Base-by-base conservation (phyloP, 2,113 vertebrate species). In the Ariopsis seemanni region DNA sequence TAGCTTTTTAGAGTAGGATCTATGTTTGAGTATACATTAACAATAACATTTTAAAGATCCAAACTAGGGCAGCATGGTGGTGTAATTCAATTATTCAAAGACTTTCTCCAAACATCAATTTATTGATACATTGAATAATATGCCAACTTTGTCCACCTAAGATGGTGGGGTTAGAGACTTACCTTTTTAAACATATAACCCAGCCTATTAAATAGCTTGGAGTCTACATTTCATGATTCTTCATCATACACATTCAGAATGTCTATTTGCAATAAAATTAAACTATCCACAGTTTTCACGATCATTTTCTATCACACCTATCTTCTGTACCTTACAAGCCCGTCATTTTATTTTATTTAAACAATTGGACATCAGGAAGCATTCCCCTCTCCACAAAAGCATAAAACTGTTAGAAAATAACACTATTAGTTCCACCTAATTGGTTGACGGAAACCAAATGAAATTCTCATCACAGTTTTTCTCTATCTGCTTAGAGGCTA, bases 391-490 rank as follows among this genome's bases (percentile, higher is more conserved):
- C 57, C 25, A 80, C n/a, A 80, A 80, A 58, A 34, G 8, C 15
- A 60, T 42, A 81, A 42, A 60, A 55, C 6, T 79, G n/a, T 57
- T 79, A 7, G 25, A 79, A 79, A 81, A 58, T 60, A 60, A 81
- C 55, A 34, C 78, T 80, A 60, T 81, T 60, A 81, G 55, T 81
- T 79, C 53, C 53, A 57, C 25, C n/a, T 81, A 81, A 60, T 60
- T 42, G 27, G 18, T 81, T 81, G n/a, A 4, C 27, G 6, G 27
- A 81, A 81, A 60, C 10, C 27, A 60, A 60, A 42, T 60, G 7
- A 81, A 60, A 81, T 81, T 57, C 77, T 30, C 52, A 55, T 55
- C 52, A 79, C 72, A 50, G 42, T 79, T 79, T 79, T 34, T 80
- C 18, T 81, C 15, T 9, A 22, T 60, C 18, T 60, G 78, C 22